Evolutionary conservation across 1,140 invertebrate genomes (phyloP).

Genomic region (Hyles euphorbiae): DNA sequence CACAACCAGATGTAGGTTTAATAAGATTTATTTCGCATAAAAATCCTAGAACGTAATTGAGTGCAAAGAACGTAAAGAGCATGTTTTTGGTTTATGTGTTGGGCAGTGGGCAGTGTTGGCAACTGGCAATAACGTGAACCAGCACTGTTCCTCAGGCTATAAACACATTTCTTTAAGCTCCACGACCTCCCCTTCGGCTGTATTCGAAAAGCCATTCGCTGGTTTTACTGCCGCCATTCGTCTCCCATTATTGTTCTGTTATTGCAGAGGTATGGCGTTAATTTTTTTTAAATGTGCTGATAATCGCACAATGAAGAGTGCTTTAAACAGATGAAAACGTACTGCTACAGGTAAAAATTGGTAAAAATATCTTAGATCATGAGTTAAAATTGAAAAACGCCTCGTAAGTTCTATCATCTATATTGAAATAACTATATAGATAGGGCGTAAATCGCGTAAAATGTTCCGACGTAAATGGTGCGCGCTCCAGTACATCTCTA

Average conservation of each 20-base stretch:
- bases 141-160: slow-evolving; percentile 20
- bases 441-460: too few relatives aligned
- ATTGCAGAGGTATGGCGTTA: slow-evolving; percentile 34
- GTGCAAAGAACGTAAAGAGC: slow-evolving; percentile 23
- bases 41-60: slow-evolving; percentile 18
- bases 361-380: not conserved
- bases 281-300: slow-evolving; percentile 31
- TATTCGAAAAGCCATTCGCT: slow-evolving; percentile 47
- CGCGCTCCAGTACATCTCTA: too few relatives aligned
- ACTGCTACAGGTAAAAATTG: not conserved
- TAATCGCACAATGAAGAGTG: slow-evolving; percentile 8
- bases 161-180: slow-evolving; percentile 37
- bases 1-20: not conserved
- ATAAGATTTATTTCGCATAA: not conserved
- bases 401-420: not conserved
- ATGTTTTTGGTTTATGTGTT: slow-evolving; percentile 24
- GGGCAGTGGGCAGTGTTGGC: slow-evolving; percentile 4
- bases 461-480: too few relatives aligned
- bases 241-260: slow-evolving; percentile 46
- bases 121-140: slow-evolving; percentile 14
- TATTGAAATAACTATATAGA: too few relatives aligned
- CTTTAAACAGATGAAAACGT: not conserved
- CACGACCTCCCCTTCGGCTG: slow-evolving; percentile 30
- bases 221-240: slow-evolving; percentile 43
- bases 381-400: not conserved